phyloP scores from a whole-genome alignment of 2,113 vertebrate species.

The Pampusana beccarii region DNA sequence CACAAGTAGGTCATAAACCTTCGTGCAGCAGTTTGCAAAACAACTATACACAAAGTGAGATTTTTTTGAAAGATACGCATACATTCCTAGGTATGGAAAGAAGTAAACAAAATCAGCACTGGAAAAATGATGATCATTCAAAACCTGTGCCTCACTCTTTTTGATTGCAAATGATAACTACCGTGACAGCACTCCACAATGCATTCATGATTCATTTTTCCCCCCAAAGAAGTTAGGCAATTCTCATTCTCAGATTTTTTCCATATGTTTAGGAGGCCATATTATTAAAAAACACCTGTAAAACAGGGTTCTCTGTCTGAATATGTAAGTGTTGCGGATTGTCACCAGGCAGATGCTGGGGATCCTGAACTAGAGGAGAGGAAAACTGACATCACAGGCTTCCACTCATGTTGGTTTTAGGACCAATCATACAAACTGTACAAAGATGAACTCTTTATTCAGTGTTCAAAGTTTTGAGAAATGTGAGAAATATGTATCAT shows the following conservation, averaged over 20 bases:
- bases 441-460: not conserved
- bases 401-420: not conserved
- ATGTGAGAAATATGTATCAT: not conserved
- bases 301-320: not conserved
- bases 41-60: not conserved
- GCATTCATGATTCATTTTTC: not conserved
- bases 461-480: not conserved
- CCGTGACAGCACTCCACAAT: not conserved
- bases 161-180: not conserved
- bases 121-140: not conserved
- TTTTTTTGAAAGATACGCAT: not conserved
- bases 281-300: not conserved
- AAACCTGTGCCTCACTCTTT: not conserved
- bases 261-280: not conserved
- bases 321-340: not conserved
- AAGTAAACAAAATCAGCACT: not conserved
- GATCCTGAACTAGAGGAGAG: not conserved
- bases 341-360: not conserved
- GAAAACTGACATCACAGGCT: not conserved
- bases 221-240: not conserved
- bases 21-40: not conserved
- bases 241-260: not conserved
- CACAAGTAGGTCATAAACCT: slow-evolving; percentile 38
- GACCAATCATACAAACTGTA: not conserved
- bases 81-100: not conserved